Evolutionary conservation across 2,113 vertebrate species (phyloP).

Genomic region (Carettochelys insculpta): DNA sequence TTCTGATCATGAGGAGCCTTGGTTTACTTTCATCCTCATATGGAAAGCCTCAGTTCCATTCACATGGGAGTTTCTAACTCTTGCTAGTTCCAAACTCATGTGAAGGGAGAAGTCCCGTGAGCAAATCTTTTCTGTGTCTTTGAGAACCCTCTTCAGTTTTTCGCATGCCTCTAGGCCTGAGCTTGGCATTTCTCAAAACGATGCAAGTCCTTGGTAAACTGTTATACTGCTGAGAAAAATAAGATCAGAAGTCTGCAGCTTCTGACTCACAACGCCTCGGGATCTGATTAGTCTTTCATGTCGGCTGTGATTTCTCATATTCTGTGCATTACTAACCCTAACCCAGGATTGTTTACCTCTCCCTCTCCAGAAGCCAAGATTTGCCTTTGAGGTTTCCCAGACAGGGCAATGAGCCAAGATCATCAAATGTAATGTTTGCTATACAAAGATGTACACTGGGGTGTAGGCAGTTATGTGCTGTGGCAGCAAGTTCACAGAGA

Average conservation of each 20-base stretch:
- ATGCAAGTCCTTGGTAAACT: not conserved
- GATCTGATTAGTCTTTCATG: not conserved
- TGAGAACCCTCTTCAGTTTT: not conserved
- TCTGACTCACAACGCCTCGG: not conserved
- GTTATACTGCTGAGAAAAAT: not conserved
- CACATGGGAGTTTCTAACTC: not conserved
- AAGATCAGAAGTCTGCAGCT: not conserved
- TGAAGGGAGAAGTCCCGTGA: not conserved
- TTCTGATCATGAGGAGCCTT: not conserved
- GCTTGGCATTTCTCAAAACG: not conserved
- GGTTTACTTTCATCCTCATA: not conserved
- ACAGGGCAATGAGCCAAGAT: not conserved
- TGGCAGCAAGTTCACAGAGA: accelerated
- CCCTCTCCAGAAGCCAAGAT: not conserved
- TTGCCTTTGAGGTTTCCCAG: not conserved
- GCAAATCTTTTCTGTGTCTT: not conserved
- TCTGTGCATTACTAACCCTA: not conserved
- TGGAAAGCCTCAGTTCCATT: not conserved
- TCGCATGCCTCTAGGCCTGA: not conserved
- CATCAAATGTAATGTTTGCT: not conserved
- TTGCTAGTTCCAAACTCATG: not conserved
- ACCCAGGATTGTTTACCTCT: not conserved
- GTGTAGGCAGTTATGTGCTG: not conserved
- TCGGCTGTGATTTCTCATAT: not conserved
- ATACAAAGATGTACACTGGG: not conserved